A percentile compares a stretch with the other conserved stretches of the same genome.
phyloP scores from a whole-genome alignment of 2,797 vertebrate genomes.

The Sebastes elongatus region DNA sequence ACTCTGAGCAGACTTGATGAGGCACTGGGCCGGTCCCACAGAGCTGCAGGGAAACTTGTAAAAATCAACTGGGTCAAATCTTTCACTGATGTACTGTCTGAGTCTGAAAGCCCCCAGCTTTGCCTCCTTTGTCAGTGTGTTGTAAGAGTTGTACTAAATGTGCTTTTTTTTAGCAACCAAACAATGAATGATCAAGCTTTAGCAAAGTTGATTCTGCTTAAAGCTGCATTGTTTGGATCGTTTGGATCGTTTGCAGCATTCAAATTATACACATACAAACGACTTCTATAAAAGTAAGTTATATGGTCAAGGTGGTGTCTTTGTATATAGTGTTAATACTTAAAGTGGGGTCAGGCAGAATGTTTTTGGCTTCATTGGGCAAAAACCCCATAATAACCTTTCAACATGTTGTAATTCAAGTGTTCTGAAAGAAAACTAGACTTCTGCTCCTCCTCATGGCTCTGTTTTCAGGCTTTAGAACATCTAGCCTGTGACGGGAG shows the following conservation, averaged over 20 bases:
- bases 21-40: conserved; percentile 1
- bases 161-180: background rate
- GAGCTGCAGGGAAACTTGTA: conserved; percentile 1
- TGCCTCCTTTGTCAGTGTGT: background rate
- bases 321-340: no score
- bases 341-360: no score
- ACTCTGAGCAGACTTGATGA: conserved; percentile 49
- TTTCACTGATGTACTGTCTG: background rate
- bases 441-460: no score
- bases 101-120: background rate
- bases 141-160: background rate
- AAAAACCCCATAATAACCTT: no score
- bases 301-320: no score
- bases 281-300: background rate
- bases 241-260: no score
- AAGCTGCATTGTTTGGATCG: background rate
- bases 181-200: background rate
- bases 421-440: no score
- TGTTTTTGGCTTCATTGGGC: no score
- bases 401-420: no score
- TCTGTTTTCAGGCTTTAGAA: no score
- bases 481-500: no score
- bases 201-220: background rate
- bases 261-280: no score
- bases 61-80: conserved; percentile 10